Base-by-base conservation (phyloP, 1,140 invertebrate genomes). In the Neomicropteryx cornuta region DNA sequence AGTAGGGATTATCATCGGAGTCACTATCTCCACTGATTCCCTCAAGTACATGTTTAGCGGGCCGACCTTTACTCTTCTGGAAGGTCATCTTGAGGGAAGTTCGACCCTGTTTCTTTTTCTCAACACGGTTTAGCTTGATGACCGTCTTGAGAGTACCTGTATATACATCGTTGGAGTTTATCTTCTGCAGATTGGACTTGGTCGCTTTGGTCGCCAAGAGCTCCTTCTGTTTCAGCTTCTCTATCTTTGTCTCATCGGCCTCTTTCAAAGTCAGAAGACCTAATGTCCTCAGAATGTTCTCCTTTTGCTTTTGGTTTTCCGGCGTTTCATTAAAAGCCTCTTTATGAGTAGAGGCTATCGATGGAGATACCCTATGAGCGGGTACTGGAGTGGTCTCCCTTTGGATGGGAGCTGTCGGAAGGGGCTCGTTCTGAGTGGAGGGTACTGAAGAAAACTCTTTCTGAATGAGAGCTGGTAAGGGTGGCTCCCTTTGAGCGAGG, bases 101-200 rank as follows among this genome's bases (percentile, higher is more conserved):
- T 28, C 79, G 68, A 22, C 68, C 71, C 38, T 69, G 73, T 58
- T 79, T 79, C 36, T 70, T 68, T 39, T 72, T 70, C 23, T 69
- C 60, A 24, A 22, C 41, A 4, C 62, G 48, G 39, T 81, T 79
- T 33, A 81, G 49, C 56, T 85, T 82, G 39, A 87, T 86, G 27
- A 86, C 75, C 16, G 82, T 84, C 49, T 86, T 87, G 27, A 86
- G 51, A 0, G 82, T 84, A 2, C 83, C 83, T 3, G 81, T 82
- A 44, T 79, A 83, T 27, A 52, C 60, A 36, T 49, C 72, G 41
- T 40, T 70, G 33, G 30, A 67, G n/a, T 36, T 58, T 41, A 36
- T 66, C 18, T 65, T 64, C 3, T 55, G 48, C 39, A 72, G 58
- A 1, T 66, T 65, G 18, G 64, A 65, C 21, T 69, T 71, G 28